Base-by-base conservation (phyloP, 1,140 invertebrate species). In the Panagrolaimus sp. region DNA sequence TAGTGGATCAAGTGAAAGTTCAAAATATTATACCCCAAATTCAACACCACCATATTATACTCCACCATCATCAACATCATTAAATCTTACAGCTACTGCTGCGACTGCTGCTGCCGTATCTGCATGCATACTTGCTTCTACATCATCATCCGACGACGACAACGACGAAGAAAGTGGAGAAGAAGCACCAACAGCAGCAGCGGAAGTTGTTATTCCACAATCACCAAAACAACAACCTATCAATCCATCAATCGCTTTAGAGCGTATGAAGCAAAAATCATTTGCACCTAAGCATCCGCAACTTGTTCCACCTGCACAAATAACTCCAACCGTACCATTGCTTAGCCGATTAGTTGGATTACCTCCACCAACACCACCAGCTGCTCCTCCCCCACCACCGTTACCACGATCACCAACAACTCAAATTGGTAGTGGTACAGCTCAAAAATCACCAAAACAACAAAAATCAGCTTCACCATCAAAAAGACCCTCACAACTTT, bases 41-140 rank as follows among this genome's bases (percentile, higher is more conserved):
- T 20, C 20, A 57, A 25, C 51, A 16, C 51, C 51, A 25, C 51
- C 51, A 57, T 25, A 20, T 20, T 57, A 38, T 38, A 38, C 31
- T 7, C 31, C 31, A 38, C 31, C 51, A 27, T 57, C 51, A 57
- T 57, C 51, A 27, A 27, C 51, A 57, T 57, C 51, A 27, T 27
- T 57, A 27, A 57, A 27, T 57, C 51, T 57, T 57, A 57, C 51
- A 57, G 51, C 51, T 27, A 57, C 51, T 57, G n/a, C 51, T 27
- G 51, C 51, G 20, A 27, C 51, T 25, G 51, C 27, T 25, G 20
- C 51, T 57, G 51, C 51, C 20, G 51, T 16, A n/a, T 13, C 51
- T 57, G 51, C n/a, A 57, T 57, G 51, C 20, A 14, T 57, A 57
- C 51, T 57, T 25, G 51, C 51, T 57, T 20, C 20, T 11, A 20